A percentile compares a stretch with the other conserved stretches of the same genome.
Evolutionary conservation across 2,797 vertebrate genomes (phyloP).

Genomic region (Microctenopoma steveboyesi): DNA sequence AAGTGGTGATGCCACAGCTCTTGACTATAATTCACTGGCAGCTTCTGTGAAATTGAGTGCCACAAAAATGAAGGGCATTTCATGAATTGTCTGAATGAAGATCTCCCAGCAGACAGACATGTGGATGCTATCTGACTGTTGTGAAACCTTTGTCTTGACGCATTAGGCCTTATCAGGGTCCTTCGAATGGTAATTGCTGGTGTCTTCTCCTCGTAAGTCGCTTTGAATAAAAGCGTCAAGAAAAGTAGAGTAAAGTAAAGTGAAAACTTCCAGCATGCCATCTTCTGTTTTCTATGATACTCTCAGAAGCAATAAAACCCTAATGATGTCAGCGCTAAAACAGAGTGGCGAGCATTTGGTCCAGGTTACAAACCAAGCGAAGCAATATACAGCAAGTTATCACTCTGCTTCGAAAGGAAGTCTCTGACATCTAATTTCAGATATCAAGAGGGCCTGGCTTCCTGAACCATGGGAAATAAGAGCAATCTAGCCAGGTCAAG

Average conservation of each 20-base stretch:
- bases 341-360: conserved; percentile 21
- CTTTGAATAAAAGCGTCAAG: too few species aligned
- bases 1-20: neutral
- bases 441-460: conserved; percentile 54
- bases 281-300: conserved; percentile 28
- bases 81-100: neutral
- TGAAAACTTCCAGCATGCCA: neutral
- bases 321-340: conserved; percentile 41
- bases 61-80: neutral
- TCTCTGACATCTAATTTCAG: conserved; percentile 65
- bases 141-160: too few species aligned
- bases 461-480: conserved; percentile 69
- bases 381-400: conserved; percentile 63
- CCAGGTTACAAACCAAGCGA: conserved; percentile 50
- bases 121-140: neutral
- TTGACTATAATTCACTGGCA: neutral
- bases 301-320: conserved; percentile 60
- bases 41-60: neutral
- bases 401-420: conserved; percentile 51
- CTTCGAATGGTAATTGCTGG: too few species aligned
- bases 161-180: too few species aligned
- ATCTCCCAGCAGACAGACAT: neutral
- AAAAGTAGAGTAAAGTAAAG: too few species aligned
- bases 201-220: too few species aligned
- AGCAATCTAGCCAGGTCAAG: conserved; percentile 64